These are phyloP conservation scores for Acanthosoma haemorrhoidale DNA, from an alignment of 2,888 invertebrate genomes.

Conservation along the genomic window DNA sequence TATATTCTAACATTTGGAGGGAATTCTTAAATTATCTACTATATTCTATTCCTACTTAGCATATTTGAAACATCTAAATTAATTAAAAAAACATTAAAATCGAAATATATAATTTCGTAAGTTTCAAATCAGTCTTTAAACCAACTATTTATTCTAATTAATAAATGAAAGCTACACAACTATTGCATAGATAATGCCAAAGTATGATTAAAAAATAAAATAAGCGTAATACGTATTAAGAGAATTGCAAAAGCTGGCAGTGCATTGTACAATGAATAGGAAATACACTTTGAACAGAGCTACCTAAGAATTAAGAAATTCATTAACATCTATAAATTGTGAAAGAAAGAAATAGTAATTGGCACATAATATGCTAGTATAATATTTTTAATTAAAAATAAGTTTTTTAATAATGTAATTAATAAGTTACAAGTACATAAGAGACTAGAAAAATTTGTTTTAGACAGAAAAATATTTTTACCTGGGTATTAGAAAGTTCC, in stretches of 20 bases:
- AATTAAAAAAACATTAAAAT: not conserved
- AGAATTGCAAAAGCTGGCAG: not conserved
- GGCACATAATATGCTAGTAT: constrained; percentile 1
- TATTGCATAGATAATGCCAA: not conserved
- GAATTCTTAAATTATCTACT: constrained; percentile 1
- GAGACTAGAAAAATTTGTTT: too few relatives aligned
- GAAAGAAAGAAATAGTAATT: too few relatives aligned
- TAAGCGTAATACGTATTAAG: not conserved
- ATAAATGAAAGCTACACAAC: not conserved
- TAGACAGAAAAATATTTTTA: too few relatives aligned
- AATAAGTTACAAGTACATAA: too few relatives aligned
- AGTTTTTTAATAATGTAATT: too few relatives aligned
- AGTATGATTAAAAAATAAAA: not conserved
- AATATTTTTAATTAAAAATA: too few relatives aligned
- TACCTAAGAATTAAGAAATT: too few relatives aligned
- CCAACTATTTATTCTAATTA: not conserved
- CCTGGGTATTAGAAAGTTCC: too few relatives aligned
- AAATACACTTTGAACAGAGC: too few relatives aligned
- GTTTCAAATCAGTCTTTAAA: constrained; percentile 5
- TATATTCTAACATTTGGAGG: not conserved
- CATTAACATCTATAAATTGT: too few relatives aligned
- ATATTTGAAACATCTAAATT: not conserved
- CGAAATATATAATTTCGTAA: not conserved
- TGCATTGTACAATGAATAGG: not conserved
- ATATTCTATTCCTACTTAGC: not conserved